These are phyloP conservation scores for Aspidoscelis tigris DNA, from an alignment of 2,113 vertebrate species.

Conservation along the genomic window DNA sequence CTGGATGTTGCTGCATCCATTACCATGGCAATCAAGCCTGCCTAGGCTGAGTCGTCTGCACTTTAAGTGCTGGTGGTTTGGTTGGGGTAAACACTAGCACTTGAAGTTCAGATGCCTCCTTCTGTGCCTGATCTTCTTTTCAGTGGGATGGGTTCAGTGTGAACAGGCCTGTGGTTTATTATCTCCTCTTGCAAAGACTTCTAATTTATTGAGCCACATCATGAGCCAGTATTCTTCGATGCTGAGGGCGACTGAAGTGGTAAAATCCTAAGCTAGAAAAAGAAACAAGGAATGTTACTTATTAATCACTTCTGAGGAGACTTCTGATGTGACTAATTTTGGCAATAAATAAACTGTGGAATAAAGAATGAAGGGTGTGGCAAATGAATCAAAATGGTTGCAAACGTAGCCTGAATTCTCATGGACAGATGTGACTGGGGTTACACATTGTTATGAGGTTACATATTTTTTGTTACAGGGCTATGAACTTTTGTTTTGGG, in stretches of 20 bases:
- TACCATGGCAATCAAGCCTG: too few species aligned
- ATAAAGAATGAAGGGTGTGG: not conserved
- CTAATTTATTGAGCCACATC: conserved; percentile 5
- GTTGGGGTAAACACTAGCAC: too few species aligned
- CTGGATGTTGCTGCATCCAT: too few species aligned
- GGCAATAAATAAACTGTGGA: not conserved
- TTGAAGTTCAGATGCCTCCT: too few species aligned
- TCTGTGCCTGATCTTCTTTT: too few species aligned
- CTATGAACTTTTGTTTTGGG: not conserved
- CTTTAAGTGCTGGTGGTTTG: too few species aligned
- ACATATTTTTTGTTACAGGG: too few species aligned
- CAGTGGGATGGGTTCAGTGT: too few species aligned
- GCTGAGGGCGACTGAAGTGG: not conserved
- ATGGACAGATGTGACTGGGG: not conserved
- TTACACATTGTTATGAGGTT: not conserved
- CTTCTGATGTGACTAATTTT: conserved; percentile 1
- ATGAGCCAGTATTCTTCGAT: not conserved
- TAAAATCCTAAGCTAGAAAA: not conserved
- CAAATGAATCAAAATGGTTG: not conserved
- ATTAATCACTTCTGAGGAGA: not conserved
- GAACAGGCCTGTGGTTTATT: not conserved
- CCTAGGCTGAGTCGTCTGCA: too few species aligned
- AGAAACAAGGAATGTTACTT: conserved; percentile 2
- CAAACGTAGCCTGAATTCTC: not conserved
- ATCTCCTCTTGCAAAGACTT: not conserved